phyloP scores from a whole-genome alignment of 2,797 vertebrate species.

The Helarctos malayanus region DNA sequence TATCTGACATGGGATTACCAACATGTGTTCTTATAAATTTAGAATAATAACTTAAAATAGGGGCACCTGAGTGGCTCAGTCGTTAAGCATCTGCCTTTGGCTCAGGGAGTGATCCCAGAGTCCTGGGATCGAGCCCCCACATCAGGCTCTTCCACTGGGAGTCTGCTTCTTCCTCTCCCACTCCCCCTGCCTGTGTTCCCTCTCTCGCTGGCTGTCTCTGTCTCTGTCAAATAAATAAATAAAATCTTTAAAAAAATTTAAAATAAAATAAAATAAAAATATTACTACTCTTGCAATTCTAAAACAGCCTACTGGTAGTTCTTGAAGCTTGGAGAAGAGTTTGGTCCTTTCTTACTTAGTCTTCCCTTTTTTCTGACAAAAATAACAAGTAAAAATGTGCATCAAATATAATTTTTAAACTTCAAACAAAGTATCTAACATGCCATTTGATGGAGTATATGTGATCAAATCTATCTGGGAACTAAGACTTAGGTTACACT shows the following conservation, averaged over 20 bases:
- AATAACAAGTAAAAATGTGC: background rate
- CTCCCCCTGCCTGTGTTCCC: too few relatives aligned
- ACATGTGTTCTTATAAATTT: background rate
- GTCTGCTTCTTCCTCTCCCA: too few relatives aligned
- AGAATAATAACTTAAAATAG: constrained; percentile 47
- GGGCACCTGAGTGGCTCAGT: too few relatives aligned
- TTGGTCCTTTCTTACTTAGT: background rate
- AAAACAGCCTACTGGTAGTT: constrained; percentile 19
- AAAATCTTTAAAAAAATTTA: background rate
- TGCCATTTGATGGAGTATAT: background rate
- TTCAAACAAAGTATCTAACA: background rate
- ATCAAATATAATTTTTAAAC: constrained; percentile 53
- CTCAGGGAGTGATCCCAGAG: too few relatives aligned
- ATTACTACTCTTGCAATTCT: constrained; percentile 18
- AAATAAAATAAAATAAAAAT: constrained; percentile 45
- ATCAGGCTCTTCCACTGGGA: too few relatives aligned
- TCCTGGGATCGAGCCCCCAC: too few relatives aligned
- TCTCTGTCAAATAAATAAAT: too few relatives aligned
- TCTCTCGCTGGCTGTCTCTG: too few relatives aligned
- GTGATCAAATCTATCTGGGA: background rate
- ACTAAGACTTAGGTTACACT: background rate
- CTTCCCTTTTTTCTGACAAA: constrained; percentile 26
- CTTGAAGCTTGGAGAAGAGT: background rate
- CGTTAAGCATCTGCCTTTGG: too few relatives aligned
- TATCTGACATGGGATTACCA: background rate